Conservation (phyloP, 30 jellyfish, hydroid and myxozoan species). For the Haliclystus octoradiatus region DNA sequence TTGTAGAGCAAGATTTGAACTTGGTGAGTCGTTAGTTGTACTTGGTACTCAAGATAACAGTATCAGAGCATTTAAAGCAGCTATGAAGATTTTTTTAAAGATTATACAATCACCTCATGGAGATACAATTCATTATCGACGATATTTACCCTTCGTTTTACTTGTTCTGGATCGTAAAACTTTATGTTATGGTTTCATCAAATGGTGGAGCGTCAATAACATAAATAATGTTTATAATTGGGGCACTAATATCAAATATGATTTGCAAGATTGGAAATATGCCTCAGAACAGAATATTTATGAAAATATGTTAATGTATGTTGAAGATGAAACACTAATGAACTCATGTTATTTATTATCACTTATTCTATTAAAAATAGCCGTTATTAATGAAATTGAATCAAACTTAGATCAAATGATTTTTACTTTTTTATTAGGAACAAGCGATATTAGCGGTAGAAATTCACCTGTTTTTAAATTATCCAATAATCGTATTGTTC, state of each 20-base stretch:
- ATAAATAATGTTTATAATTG: neutral
- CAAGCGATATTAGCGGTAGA: slow-evolving; percentile 3
- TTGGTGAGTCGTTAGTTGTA: neutral
- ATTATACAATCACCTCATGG: slow-evolving; percentile 8
- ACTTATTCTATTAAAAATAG: slow-evolving; percentile 2
- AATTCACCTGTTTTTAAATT: slow-evolving; percentile 14
- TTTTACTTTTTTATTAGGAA: slow-evolving; percentile 5
- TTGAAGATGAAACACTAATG: neutral
- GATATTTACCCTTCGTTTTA: slow-evolving; percentile 5
- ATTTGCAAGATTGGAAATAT: neutral
- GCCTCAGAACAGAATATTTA: neutral
- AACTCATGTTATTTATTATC: neutral
- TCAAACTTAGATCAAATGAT: no score
- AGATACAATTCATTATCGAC: slow-evolving; percentile 1
- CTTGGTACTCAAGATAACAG: slow-evolving; percentile 1
- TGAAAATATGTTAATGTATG: neutral
- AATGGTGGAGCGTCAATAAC: slow-evolving; percentile 12
- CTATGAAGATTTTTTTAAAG: neutral
- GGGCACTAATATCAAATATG: neutral
- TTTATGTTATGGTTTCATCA: slow-evolving; percentile 7
- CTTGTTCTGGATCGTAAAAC: neutral
- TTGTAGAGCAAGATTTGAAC: slow-evolving; percentile 5
- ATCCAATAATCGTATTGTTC: neutral
- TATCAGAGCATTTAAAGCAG: neutral
- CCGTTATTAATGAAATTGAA: neutral